A percentile compares a stretch with the other conserved stretches of the same genome.
phyloP scores from a whole-genome alignment of 2,113 vertebrate species.

The Crypturellus undulatus region DNA sequence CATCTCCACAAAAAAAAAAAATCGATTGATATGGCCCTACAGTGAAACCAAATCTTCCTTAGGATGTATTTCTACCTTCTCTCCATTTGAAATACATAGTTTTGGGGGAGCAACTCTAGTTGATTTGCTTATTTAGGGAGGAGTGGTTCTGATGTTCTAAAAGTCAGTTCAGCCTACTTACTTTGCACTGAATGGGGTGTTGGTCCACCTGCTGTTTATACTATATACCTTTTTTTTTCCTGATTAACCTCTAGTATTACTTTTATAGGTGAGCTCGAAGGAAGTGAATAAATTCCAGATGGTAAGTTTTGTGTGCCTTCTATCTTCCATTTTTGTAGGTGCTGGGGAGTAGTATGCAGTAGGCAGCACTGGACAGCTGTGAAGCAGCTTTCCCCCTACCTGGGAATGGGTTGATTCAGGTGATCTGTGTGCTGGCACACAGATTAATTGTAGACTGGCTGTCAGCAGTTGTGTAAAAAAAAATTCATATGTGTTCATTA shows the following conservation, averaged over 20 bases:
- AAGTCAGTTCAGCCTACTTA: not conserved
- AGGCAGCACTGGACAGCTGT: not conserved
- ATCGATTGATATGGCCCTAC: not conserved
- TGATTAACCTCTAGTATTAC: conserved; percentile 9
- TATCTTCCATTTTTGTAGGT: not conserved
- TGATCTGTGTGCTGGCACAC: no score
- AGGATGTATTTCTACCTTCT: not conserved
- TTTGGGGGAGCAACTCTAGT: not conserved
- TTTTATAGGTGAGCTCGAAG: conserved; percentile 92
- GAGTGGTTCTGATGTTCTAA: not conserved
- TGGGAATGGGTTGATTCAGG: not conserved
- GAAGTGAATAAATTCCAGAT: conserved; percentile 99
- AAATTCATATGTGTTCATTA: not conserved
- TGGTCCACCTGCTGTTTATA: not conserved
- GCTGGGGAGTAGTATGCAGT: not conserved
- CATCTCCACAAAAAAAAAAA: no score
- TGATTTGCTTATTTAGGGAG: not conserved
- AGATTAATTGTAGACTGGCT: not conserved
- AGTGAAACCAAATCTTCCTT: not conserved
- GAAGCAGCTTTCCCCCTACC: not conserved
- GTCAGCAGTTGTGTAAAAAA: not conserved
- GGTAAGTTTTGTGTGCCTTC: conserved; percentile 81
- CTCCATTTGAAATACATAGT: not conserved
- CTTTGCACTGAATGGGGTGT: accelerated
- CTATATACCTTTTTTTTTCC: not conserved